A percentile compares a stretch with the other conserved stretches of the same genome.
Conservation (phyloP, 2,113 vertebrate species). For the Ammodytes marinus region DNA sequence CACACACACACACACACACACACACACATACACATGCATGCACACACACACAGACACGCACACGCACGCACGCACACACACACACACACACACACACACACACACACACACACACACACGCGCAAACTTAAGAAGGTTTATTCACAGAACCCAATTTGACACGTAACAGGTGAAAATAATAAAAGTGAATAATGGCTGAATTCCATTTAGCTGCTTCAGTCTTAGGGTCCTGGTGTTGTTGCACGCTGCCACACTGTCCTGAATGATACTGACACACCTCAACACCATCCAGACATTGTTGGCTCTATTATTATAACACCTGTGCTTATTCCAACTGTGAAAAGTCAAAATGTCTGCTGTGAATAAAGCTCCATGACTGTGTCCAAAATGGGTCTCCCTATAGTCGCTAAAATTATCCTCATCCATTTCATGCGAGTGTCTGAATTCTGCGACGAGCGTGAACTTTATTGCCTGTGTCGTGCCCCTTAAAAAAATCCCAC, state of each 20-base stretch:
- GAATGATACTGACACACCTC: not conserved
- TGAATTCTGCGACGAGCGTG: not conserved
- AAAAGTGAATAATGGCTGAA: not conserved
- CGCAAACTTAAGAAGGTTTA: not conserved
- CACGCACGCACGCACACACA: not conserved
- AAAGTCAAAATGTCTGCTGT: conserved; percentile 18
- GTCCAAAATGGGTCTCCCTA: not conserved
- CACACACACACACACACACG: no score
- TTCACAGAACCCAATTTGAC: not conserved
- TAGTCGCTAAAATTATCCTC: not conserved
- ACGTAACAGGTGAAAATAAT: not conserved
- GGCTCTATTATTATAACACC: conserved; percentile 6
- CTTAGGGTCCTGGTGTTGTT: conserved; percentile 6
- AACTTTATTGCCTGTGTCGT: not conserved
- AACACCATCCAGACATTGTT: not conserved
- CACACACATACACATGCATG: not conserved
- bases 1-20: not conserved
- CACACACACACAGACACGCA: not conserved
- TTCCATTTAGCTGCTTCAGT: conserved; percentile 13
- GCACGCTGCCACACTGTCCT: conserved; percentile 5
- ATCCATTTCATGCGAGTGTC: not conserved
- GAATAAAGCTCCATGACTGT: not conserved
- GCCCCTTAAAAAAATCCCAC: not conserved
- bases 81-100: no score
- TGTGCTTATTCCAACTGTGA: not conserved